Base-by-base conservation (phyloP, 2,113 vertebrate species). In the Podarcis raffonei region DNA sequence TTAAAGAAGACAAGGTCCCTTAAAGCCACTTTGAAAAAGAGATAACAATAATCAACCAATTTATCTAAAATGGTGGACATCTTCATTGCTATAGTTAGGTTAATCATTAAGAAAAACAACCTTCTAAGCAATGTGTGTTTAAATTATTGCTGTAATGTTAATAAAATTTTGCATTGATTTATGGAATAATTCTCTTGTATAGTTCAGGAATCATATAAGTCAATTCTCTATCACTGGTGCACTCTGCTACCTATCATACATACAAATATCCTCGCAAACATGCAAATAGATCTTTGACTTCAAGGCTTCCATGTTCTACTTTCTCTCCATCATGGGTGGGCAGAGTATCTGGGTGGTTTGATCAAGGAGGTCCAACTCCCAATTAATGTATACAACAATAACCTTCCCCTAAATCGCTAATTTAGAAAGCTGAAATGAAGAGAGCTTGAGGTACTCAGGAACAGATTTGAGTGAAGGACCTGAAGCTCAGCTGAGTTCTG, bases 21-120 rank as follows among this genome's bases (percentile, higher is more conserved):
- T 90, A 76, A 91, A 86, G 84, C 79, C 42, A 25, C 42, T 66
- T 87, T 23, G 22, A 12, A 39, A 35, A 62, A 13, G 84, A 25
- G 39, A 12, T 32, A 87, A 83, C 75, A 85, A 86, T 91, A 13
- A 32, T 53, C 71, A 84, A 84, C 42, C 6, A 8, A 12, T 42
- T 84, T 72, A 69, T 87, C 18, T 32, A 5, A 69, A 25, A 15
- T 68, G 18, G 42, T 83, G 18, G 37, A 27, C 30, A n/a, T 66
- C 18, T 75, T n/a, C 12, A 20, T 39, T 39, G 37, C 57, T 59
- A 22, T 48, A 75, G 5, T 72, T 84, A 84, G 66, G 13, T 8
- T 83, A 42, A 68, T 7, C 37, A 68, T 82, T 65, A 83, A 68
- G 69, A 39, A 82, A 37, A 59, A 62, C 48, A 53, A 12, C 48